Base-by-base conservation (phyloP, 2,797 vertebrate genomes). In the Leuciscus waleckii region DNA sequence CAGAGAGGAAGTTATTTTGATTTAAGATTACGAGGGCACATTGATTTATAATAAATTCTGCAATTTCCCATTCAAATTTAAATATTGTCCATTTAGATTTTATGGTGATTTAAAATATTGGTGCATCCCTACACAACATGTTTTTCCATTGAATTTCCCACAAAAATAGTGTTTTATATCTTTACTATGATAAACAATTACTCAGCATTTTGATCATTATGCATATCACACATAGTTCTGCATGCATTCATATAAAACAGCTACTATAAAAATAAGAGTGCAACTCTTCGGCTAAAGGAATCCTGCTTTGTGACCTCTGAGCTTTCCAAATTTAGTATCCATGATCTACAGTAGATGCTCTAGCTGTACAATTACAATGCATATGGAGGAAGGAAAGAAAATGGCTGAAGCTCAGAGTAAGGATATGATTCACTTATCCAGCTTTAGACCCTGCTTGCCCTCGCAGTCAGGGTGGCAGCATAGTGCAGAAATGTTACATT, bases 371-470 rank as follows among this genome's bases (percentile, higher is more conserved):
- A 39, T n/a, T 35, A 11, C 8, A 63, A 32, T 61, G 54, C 69
- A 61, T 63, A 35, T 63, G 26, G 5, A 65, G 29, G 7, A 46
- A 19, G 21, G 29, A 71, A 61, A 63, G 2, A 69, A 58, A 71
- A 43, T 32, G 37, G 7, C 37, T 73, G 6, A 26, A 13, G 49
- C n/a, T 54, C 67, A 8, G 71, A 51, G 10, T 75, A 29, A 61
- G 29, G n/a, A 6, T 68, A 68, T 63, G 70, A 61, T 56, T 84
- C 35, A 75, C 58, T 81, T 81, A 71, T 56, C 46, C 35, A 41
- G 39, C 26, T 68, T 83, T 43, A 79, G 76, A 71, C 32, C 19
- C 5, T 1, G 1, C 79, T 74, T 86, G 71, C 51, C 39, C 79
- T 67, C 4, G 1, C 43, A 65, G 69, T 32, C 65, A 35, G 39